Base-by-base conservation (phyloP, 2,113 vertebrate species). In the Pseudopipra pipra region DNA sequence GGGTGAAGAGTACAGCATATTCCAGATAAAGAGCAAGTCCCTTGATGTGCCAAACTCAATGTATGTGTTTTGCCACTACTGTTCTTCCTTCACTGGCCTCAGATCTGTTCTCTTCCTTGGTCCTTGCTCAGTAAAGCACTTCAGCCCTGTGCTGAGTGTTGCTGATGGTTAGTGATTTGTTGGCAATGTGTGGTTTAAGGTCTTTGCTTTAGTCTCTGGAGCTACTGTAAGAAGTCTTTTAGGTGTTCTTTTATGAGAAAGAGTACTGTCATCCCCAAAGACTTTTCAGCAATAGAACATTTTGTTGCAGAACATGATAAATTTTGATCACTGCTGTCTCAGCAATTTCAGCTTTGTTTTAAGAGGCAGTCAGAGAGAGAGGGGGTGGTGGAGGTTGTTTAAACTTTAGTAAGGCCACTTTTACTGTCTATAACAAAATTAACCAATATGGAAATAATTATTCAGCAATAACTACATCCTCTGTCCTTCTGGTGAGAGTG, bases 361-460 rank as follows among this genome's bases (percentile, higher is more conserved):
- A 87, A 46, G 70, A 85, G 47, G 11, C 46, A 63, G 11, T 44
- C 46, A 47, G 67, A 54, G 44, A 18, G 43, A 33, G 54, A 41
- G 68, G 19, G 44, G 62, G 13, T 75, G 59, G 51, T 79, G 28
- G 76, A 74, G 33, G 59, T 47, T 85, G 20, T 41, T 86, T 61
- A 39, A 92, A 61, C 33, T 74, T 89, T 76, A 92, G 41, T 52
- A 72, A 78, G 76, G 28, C 74, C 41, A 9, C 46, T 91, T 95
- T 41, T 44, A 47, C 39, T 56, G 37, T 61, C 39, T 56, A 18
- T 35, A 76, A 85, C 82, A 88, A 93, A 94, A 96, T 95, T 93
- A 96, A 88, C 89, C 94, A 95, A 94, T 96, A 94, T 93, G 95
- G 90, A 91, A 96, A 96, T 94, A 96, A 95, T 96, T 96, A 96